Evolutionary conservation across 2,888 invertebrate species (phyloP), one percentile per base, ranked within the genome.

Genomic region (Xestia sexstrigata): DNA sequence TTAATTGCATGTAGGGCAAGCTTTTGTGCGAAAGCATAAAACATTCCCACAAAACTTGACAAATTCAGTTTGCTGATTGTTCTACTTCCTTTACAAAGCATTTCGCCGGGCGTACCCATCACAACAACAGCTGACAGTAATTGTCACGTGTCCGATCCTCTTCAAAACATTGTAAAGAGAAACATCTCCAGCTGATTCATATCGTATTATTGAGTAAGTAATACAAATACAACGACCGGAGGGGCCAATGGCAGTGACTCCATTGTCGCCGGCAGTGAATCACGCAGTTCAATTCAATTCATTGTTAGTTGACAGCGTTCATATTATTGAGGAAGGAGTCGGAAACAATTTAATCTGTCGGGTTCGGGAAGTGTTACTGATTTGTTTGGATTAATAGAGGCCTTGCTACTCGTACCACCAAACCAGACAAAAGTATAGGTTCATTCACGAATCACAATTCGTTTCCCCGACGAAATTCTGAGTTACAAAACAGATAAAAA

Each of bases 251-350:
- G 17, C 81, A 74, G 76, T 58, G 60, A 74, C 49, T 73, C 68
- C 76, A 86, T 70, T 83, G 86, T 88, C 72, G 13, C 65, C 35
- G 23, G 39, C 70, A 69, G 39, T 86, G 86, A 86, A 63, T 86
- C 86, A 86, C 70, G 60, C 80, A 45, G 71, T 68, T 66, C 79
- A 70, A 85, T 87, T 79, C 68, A 74, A 77, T 76, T 75, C 49
- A 82, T 82, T 79, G 75, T 79, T 69, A 74, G 62, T 49, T 81
- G 74, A 55, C 60, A 73, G 67, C 76, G 65, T 71, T 82, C 15
- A 62, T 74, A 47, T 66, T 60, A 70, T 85, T 69, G 74, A 84
- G 74, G 87, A 83, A 82, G 75, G 67, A 47, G 66, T 72, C 74
- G 45, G 74, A 71, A 71, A 76, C 70, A 58, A 20, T 66, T 69